Conservation (phyloP, 2,888 invertebrate species). For the Oasisia sp. region DNA sequence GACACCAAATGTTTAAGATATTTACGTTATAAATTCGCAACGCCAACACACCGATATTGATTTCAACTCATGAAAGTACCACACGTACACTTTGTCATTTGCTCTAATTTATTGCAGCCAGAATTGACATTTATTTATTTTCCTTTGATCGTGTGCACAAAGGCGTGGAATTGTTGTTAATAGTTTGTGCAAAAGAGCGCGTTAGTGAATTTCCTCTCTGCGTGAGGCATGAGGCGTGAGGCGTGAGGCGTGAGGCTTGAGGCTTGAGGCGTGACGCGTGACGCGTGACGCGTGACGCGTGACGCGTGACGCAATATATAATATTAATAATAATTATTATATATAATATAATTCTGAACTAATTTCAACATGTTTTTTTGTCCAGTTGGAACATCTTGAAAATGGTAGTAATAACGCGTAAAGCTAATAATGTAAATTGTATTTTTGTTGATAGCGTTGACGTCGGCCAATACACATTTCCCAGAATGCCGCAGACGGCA, state of each 20-base stretch:
- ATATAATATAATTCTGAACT: no score
- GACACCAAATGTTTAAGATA: not conserved
- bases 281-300: no score
- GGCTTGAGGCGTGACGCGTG: no score
- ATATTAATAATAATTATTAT: no score
- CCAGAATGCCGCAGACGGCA: not conserved
- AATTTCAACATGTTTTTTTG: no score
- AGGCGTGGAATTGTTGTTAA: not conserved
- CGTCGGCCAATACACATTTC: not conserved
- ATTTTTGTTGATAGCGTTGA: not conserved
- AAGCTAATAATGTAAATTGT: not conserved
- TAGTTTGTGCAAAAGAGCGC: not conserved
- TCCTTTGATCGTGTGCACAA: not conserved
- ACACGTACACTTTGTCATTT: not conserved
- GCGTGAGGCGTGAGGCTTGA: no score
- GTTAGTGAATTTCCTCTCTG: not conserved
- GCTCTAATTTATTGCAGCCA: not conserved
- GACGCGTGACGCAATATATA: no score
- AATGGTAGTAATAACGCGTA: not conserved
- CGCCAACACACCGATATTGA: not conserved
- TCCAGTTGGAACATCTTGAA: no score
- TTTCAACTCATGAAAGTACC: not conserved
- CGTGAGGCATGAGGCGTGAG: not conserved
- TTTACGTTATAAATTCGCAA: not conserved
- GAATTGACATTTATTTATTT: slow-evolving; percentile 2